phyloP scores from a whole-genome alignment of 1,140 invertebrate genomes.

The Drosophila ogumai region DNA sequence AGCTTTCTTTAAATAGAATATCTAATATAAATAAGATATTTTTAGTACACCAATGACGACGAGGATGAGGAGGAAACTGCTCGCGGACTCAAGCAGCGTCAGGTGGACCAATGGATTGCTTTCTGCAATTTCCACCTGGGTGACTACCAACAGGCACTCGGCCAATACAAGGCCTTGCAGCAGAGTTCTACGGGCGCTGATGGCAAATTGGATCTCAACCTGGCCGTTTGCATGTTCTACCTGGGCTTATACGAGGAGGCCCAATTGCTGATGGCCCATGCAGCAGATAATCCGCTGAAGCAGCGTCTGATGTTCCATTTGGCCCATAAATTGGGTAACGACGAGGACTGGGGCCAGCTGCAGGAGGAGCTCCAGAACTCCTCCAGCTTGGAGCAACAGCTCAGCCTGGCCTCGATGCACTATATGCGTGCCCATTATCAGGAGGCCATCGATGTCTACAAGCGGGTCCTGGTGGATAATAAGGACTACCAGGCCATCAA shows the following conservation, averaged over 20 bases:
- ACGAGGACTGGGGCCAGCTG: slow-evolving; percentile 92
- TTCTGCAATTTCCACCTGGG: slow-evolving; percentile 98
- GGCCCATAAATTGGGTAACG: slow-evolving; percentile 96
- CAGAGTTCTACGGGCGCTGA: slow-evolving; percentile 56
- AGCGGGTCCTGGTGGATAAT: slow-evolving; percentile 96
- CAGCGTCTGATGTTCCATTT: slow-evolving; percentile 95
- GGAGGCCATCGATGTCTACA: slow-evolving; percentile 99
- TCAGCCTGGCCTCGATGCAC: slow-evolving; percentile 98
- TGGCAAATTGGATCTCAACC: slow-evolving; percentile 89
- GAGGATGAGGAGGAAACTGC: slow-evolving; percentile 86
- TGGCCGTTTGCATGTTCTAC: slow-evolving; percentile 98
- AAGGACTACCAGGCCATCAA: slow-evolving; percentile 97
- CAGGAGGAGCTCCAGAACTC: slow-evolving; percentile 94
- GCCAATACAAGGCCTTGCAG: slow-evolving; percentile 88
- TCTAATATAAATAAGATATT: neutral
- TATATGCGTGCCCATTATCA: slow-evolving; percentile 98
- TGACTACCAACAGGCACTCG: slow-evolving; percentile 95
- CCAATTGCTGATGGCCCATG: slow-evolving; percentile 86
- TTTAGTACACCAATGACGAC: slow-evolving; percentile 80
- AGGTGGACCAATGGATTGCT: slow-evolving; percentile 94
- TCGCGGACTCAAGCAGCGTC: slow-evolving; percentile 85
- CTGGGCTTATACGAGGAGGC: slow-evolving; percentile 92
- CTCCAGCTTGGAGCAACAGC: slow-evolving; percentile 96
- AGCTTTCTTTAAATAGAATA: neutral
- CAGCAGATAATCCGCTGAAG: slow-evolving; percentile 88